phyloP scores from a whole-genome alignment of 2,113 vertebrate genomes.

The Ancistrus triradiatus region DNA sequence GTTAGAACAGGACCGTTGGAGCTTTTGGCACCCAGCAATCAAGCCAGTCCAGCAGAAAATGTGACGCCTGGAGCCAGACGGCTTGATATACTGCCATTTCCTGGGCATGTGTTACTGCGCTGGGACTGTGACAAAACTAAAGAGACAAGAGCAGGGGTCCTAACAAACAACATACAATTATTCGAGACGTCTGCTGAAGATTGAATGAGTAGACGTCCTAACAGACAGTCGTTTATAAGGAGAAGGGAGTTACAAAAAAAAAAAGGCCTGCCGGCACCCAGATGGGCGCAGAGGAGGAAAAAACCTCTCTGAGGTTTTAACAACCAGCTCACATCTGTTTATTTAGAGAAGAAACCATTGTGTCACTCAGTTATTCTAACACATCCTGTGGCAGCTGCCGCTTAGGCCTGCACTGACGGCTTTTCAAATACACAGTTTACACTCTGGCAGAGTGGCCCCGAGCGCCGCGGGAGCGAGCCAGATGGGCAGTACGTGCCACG shows the following conservation, averaged over 20 bases:
- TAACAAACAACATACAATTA: slow-evolving; percentile 75
- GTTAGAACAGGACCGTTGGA: not conserved
- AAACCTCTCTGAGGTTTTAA: slow-evolving; percentile 62
- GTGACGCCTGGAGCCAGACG: not conserved
- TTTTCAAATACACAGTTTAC: slow-evolving; percentile 75
- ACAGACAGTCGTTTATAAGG: slow-evolving; percentile 48
- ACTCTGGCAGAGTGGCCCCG: slow-evolving; percentile 69
- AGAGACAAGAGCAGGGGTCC: not conserved
- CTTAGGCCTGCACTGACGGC: slow-evolving; percentile 66
- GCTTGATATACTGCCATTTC: slow-evolving; percentile 19
- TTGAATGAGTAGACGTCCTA: slow-evolving; percentile 64
- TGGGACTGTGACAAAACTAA: not conserved
- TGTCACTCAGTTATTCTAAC: slow-evolving; percentile 81
- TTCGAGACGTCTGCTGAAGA: slow-evolving; percentile 63
- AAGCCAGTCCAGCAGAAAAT: not conserved
- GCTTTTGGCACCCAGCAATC: not conserved
- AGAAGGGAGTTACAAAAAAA: slow-evolving; percentile 40
- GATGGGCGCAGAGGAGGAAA: slow-evolving; percentile 55
- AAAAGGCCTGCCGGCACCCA: slow-evolving; percentile 44
- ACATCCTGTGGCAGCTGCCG: slow-evolving; percentile 66
- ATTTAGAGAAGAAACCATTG: slow-evolving; percentile 86
- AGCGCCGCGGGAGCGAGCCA: slow-evolving; percentile 59
- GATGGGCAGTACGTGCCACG: slow-evolving; percentile 56
- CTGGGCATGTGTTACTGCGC: slow-evolving; percentile 12
- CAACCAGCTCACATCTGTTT: slow-evolving; percentile 77